These are phyloP conservation scores for Amorpha juglandis DNA, from an alignment of 2,888 invertebrate genomes.

Conservation along the genomic window DNA sequence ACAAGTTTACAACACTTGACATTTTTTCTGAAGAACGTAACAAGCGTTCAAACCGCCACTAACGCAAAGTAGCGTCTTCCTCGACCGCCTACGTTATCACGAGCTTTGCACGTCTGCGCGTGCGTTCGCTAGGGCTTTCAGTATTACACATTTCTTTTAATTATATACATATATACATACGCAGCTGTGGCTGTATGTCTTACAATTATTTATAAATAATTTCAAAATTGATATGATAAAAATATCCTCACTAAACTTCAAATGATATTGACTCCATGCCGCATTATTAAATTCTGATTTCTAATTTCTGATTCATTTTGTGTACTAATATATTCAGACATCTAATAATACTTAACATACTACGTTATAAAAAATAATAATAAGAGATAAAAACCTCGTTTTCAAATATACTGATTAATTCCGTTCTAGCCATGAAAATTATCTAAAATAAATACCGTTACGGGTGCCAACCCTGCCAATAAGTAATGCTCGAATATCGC, in stretches of 20 bases:
- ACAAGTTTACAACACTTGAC: not conserved
- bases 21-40: constrained; percentile 19
- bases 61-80: constrained; percentile 40
- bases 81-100: constrained; percentile 25
- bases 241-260: too few relatives aligned
- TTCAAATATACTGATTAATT: not conserved
- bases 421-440: not conserved
- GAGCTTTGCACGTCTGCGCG: constrained; percentile 27
- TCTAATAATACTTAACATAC: too few relatives aligned
- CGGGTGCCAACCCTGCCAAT: constrained; percentile 16
- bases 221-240: too few relatives aligned
- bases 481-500: constrained; percentile 31
- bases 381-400: not conserved
- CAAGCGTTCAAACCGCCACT: constrained; percentile 41
- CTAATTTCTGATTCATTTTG: too few relatives aligned
- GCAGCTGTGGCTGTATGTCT: too few relatives aligned
- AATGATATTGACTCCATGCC: too few relatives aligned
- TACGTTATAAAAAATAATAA: too few relatives aligned
- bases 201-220: too few relatives aligned
- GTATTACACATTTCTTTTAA: not conserved
- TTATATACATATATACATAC: too few relatives aligned
- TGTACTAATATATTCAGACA: too few relatives aligned
- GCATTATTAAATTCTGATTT: too few relatives aligned
- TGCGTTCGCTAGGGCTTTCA: constrained; percentile 19
- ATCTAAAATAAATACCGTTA: not conserved